Evolutionary conservation across 2,888 invertebrate species (phyloP).

Genomic region (Phalera bucephala): DNA sequence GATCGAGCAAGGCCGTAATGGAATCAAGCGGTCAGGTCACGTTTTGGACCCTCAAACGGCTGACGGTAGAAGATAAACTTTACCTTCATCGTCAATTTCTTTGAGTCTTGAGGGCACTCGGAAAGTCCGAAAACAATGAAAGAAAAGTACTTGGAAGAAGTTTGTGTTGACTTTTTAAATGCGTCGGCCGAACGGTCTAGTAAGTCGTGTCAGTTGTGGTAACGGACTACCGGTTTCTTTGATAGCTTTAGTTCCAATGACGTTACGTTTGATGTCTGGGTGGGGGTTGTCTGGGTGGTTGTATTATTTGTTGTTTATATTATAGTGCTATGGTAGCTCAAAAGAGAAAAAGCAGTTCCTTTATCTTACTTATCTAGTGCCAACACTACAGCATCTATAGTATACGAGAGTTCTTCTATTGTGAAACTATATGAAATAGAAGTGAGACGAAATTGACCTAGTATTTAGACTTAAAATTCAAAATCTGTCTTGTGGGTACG

Average conservation of each 20-base stretch:
- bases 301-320: too few relatives aligned
- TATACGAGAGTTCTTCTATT: too few relatives aligned
- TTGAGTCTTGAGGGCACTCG: constrained; percentile 65
- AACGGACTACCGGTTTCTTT: constrained; percentile 26
- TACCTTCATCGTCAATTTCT: constrained; percentile 81
- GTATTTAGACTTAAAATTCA: too few relatives aligned
- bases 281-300: too few relatives aligned
- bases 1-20: constrained; percentile 51
- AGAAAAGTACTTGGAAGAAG: constrained; percentile 70
- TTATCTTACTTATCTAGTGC: too few relatives aligned
- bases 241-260: constrained; percentile 11
- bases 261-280: too few relatives aligned
- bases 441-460: too few relatives aligned
- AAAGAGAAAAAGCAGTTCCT: too few relatives aligned
- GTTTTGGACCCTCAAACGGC: constrained; percentile 70
- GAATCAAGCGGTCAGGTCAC: constrained; percentile 75
- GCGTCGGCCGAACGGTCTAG: constrained; percentile 49
- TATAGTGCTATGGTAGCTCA: too few relatives aligned
- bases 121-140: constrained; percentile 68
- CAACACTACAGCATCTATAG: too few relatives aligned
- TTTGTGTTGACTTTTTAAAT: constrained; percentile 72
- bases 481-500: too few relatives aligned
- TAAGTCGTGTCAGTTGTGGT: constrained; percentile 33
- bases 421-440: too few relatives aligned
- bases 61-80: constrained; percentile 77